These are phyloP conservation scores for Stenotaenia linearis DNA, from an alignment of 2,888 invertebrate species.

Conservation along the genomic window DNA sequence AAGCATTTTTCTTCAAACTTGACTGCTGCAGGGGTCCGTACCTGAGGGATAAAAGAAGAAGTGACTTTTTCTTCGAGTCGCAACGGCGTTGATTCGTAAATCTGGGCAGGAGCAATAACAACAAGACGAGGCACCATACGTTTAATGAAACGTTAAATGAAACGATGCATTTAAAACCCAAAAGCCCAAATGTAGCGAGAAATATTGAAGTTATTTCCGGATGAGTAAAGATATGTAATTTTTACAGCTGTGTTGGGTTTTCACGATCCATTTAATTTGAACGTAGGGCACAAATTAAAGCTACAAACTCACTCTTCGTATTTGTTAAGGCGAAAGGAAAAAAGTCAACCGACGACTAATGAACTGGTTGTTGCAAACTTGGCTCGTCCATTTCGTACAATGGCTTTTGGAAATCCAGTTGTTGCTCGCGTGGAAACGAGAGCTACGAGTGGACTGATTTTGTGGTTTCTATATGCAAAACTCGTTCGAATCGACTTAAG, in stretches of 20 bases:
- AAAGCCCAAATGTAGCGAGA: conserved; percentile 18
- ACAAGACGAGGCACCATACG: background rate
- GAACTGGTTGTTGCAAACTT: no score
- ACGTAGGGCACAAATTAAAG: conserved; percentile 1
- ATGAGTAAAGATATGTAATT: conserved; percentile 24
- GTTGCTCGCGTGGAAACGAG: background rate
- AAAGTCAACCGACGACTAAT: no score
- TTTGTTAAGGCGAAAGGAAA: no score
- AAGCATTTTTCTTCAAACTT: conserved; percentile 12
- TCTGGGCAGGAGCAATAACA: background rate
- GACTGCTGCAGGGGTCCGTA: background rate
- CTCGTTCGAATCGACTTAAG: conserved; percentile 20
- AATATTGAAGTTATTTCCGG: conserved; percentile 26
- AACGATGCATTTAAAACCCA: conserved; percentile 19
- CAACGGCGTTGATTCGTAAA: background rate
- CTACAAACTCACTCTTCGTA: background rate
- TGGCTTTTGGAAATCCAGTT: no score
- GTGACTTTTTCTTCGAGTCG: background rate
- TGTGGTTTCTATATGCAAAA: conserved; percentile 16
- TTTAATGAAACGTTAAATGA: conserved; percentile 21
- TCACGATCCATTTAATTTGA: conserved; percentile 8
- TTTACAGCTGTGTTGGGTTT: conserved; percentile 19
- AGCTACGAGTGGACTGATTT: conserved; percentile 7
- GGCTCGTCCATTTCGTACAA: no score
- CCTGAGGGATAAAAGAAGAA: background rate